Percentiles rank a stretch among this genome's conserved stretches.
Evolutionary conservation across 2,797 vertebrate genomes (phyloP).

Genomic region (Hirundo rustica): DNA sequence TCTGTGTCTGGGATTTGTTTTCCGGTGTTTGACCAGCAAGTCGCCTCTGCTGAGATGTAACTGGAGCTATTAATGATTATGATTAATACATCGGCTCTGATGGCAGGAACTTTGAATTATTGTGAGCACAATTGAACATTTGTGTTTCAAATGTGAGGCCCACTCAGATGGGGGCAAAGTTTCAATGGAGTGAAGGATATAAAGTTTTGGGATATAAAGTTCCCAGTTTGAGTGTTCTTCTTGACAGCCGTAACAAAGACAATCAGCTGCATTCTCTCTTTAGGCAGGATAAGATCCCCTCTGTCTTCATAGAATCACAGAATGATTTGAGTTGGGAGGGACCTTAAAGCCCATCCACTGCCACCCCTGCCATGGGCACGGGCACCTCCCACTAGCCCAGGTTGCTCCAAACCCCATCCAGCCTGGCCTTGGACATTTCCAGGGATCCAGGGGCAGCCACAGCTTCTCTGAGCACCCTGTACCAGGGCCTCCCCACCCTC

Average conservation of each 20-base stretch:
- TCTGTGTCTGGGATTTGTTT: not conserved
- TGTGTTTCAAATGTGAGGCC: not conserved
- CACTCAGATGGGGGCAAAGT: not conserved
- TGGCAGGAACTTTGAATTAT: not conserved
- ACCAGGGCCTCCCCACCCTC: rapidly evolving
- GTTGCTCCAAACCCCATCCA: rapidly evolving
- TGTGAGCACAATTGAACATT: not conserved
- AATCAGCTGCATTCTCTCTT: not conserved
- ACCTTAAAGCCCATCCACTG: rapidly evolving
- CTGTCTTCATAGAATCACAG: not conserved
- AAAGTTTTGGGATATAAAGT: not conserved
- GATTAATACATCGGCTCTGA: not conserved
- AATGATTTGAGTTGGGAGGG: not conserved
- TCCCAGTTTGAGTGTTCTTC: not conserved
- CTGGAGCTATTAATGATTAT: not conserved
- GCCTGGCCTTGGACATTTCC: rapidly evolving
- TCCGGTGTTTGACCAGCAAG: not conserved
- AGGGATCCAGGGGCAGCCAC: not conserved
- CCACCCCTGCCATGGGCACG: not conserved
- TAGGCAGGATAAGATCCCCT: not conserved
- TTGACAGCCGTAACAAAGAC: not conserved
- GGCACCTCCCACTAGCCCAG: rapidly evolving
- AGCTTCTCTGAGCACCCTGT: not conserved
- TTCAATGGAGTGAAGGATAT: rapidly evolving
- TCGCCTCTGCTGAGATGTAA: not conserved